Evolutionary conservation across 1,140 invertebrate species (phyloP).

Genomic region (Liolophura sinensis): DNA sequence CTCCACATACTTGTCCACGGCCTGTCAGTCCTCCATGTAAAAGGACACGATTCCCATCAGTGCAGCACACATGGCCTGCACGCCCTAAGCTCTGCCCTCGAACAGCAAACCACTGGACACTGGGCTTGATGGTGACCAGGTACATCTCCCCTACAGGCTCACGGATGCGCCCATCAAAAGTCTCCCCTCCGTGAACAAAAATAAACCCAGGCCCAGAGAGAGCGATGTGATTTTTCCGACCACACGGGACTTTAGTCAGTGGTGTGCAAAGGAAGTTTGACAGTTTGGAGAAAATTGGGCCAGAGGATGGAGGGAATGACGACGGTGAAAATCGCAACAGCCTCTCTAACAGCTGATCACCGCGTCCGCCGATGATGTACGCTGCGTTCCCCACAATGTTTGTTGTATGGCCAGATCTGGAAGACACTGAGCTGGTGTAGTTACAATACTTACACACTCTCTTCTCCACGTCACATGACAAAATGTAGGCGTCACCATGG

Average conservation of each 20-base stretch:
- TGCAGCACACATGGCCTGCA: slow-evolving; percentile 45
- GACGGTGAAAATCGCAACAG: slow-evolving; percentile 21
- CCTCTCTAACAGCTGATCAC: slow-evolving; percentile 45
- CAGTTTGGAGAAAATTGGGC: slow-evolving; percentile 13
- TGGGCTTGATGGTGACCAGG: slow-evolving; percentile 31
- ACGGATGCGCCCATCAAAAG: slow-evolving; percentile 48
- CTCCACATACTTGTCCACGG: not conserved
- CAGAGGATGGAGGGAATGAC: not conserved
- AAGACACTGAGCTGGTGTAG: slow-evolving; percentile 35
- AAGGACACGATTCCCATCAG: slow-evolving; percentile 31
- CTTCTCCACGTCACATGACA: slow-evolving; percentile 30
- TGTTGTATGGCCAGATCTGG: slow-evolving; percentile 53
- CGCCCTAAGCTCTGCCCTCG: slow-evolving; percentile 36
- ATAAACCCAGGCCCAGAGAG: slow-evolving; percentile 27
- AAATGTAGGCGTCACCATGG: slow-evolving; percentile 47
- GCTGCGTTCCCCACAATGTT: slow-evolving; percentile 32
- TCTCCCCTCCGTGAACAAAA: slow-evolving; percentile 55
- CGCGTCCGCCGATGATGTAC: slow-evolving; percentile 49
- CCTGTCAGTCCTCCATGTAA: slow-evolving; percentile 48
- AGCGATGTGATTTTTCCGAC: slow-evolving; percentile 45
- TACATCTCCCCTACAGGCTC: slow-evolving; percentile 52
- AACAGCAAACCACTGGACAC: slow-evolving; percentile 30
- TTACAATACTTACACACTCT: slow-evolving; percentile 36
- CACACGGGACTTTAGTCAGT: slow-evolving; percentile 42
- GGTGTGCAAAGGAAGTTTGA: slow-evolving; percentile 12